Conservation (phyloP, 2,113 vertebrate species). For the Paramormyrops kingsleyae region DNA sequence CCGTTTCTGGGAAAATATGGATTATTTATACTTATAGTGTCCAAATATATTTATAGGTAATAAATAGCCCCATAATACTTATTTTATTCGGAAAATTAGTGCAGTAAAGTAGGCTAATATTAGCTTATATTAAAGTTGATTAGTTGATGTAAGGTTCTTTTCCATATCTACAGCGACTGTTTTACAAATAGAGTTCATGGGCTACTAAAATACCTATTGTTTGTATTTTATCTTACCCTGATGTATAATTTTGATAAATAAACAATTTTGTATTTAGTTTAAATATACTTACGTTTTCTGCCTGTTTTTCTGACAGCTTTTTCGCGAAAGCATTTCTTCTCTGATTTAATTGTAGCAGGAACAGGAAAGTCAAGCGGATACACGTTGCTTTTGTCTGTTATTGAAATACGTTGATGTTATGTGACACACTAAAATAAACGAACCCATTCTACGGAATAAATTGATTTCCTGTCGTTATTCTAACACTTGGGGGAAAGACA, state of each 20-base stretch:
- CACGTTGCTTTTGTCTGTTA: neutral
- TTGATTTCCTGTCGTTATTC: neutral
- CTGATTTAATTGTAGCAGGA: neutral
- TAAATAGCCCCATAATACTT: neutral
- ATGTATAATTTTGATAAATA: neutral
- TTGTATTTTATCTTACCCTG: neutral
- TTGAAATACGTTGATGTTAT: neutral
- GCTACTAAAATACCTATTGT: neutral
- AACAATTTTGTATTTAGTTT: neutral
- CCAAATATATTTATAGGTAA: neutral
- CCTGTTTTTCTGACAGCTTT: neutral
- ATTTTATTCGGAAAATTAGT: neutral
- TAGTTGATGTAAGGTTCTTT: neutral
- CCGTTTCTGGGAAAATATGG: neutral
- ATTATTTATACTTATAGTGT: neutral
- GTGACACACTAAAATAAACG: neutral
- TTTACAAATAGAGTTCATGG: neutral
- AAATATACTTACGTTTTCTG: conserved; percentile 20
- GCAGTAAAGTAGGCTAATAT: neutral
- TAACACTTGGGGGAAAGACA: conserved; percentile 15
- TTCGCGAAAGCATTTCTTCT: conserved; percentile 8
- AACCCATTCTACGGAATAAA: neutral
- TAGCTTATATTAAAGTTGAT: neutral
- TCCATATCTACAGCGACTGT: neutral
- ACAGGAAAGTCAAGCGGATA: conserved; percentile 5